phyloP scores from a whole-genome alignment of 2,888 invertebrate species.

The Baccha elongata region DNA sequence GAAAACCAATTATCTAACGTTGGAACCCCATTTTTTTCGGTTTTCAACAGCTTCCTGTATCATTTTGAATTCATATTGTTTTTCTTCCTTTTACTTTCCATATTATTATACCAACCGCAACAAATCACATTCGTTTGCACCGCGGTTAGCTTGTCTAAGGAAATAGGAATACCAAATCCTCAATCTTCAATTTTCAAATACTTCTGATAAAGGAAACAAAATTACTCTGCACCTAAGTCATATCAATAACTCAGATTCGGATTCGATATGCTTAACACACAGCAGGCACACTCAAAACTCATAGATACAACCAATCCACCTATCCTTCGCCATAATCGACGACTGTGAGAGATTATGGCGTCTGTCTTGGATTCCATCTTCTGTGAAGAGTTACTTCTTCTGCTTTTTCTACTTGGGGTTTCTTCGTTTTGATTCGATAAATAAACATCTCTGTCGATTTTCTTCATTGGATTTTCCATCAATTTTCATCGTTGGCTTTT shows the following conservation, averaged over 20 bases:
- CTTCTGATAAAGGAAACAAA: constrained; percentile 22
- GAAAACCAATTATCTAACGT: constrained; percentile 54
- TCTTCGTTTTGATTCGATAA: constrained; percentile 67
- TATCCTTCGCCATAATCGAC: constrained; percentile 44
- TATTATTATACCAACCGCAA: constrained; percentile 49
- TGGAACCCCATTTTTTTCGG: constrained; percentile 56
- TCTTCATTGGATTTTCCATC: constrained; percentile 73
- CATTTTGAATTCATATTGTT: constrained; percentile 33
- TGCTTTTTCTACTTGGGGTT: constrained; percentile 9
- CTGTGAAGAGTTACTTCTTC: constrained; percentile 14
- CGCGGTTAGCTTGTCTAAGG: constrained; percentile 18
- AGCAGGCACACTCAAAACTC: constrained; percentile 37
- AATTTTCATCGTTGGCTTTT: constrained; percentile 61
- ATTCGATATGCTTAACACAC: constrained; percentile 65
- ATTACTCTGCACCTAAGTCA: constrained; percentile 53
- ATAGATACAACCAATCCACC: constrained; percentile 34
- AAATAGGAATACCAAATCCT: not conserved
- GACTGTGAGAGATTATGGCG: constrained; percentile 71
- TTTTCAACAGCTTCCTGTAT: constrained; percentile 65
- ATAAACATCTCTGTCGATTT: constrained; percentile 73
- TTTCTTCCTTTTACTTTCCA: constrained; percentile 8
- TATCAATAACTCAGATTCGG: constrained; percentile 71
- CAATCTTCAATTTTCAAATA: constrained; percentile 37
- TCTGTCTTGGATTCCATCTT: constrained; percentile 57
- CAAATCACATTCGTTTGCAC: constrained; percentile 41